phyloP scores from a whole-genome alignment of 2,888 invertebrate species.

The Entomobrya proxima region DNA sequence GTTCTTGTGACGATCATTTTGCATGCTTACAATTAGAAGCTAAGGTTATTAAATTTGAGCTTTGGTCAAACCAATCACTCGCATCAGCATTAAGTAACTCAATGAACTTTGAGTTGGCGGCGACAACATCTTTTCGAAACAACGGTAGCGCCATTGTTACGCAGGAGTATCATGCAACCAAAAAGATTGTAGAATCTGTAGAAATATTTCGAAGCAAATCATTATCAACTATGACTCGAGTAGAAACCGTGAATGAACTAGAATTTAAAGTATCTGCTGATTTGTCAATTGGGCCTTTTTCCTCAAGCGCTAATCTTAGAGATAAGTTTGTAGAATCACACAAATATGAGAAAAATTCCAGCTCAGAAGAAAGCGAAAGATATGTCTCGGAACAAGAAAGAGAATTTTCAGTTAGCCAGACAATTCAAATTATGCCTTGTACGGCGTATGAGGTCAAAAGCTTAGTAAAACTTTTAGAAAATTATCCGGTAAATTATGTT shows the following conservation, averaged over 20 bases:
- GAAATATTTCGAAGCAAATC: not conserved
- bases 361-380: too few species aligned
- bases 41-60: not conserved
- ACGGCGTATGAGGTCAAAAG: not conserved
- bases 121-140: conserved; percentile 15
- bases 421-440: not conserved
- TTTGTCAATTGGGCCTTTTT: too few species aligned
- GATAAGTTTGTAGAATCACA: too few species aligned
- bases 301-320: too few species aligned
- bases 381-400: too few species aligned
- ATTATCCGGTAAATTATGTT: not conserved
- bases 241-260: too few species aligned
- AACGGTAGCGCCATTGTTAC: conserved; percentile 33
- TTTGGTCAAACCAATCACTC: not conserved
- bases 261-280: too few species aligned
- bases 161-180: conserved; percentile 5
- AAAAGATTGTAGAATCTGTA: not conserved
- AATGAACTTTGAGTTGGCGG: not conserved
- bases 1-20: not conserved
- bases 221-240: not conserved
- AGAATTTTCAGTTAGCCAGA: not conserved
- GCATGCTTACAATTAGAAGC: not conserved
- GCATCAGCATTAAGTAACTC: not conserved
- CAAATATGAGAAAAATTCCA: too few species aligned
- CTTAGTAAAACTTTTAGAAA: not conserved